Evolutionary conservation across 2,113 vertebrate species (phyloP).

Genomic region (Archocentrus centrarchus): DNA sequence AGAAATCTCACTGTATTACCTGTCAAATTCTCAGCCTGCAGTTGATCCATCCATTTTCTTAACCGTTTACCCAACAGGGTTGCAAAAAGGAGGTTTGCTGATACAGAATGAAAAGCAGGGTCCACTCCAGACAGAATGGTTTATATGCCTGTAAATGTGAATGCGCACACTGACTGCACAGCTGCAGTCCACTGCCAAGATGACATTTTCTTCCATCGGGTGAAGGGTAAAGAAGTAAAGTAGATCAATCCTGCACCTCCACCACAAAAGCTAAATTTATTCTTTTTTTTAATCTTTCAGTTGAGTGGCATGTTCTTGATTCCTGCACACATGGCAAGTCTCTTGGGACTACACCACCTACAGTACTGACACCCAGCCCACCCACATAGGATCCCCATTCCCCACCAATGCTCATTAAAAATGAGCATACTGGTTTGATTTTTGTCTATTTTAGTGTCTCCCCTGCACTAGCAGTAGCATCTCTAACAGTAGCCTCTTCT

Average conservation of each 20-base stretch:
- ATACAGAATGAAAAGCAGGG: too few relatives aligned
- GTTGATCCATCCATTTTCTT: background rate
- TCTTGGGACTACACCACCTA: background rate
- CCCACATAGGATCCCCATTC: background rate
- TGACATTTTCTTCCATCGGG: too few relatives aligned
- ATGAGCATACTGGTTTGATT: background rate
- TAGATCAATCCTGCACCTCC: background rate
- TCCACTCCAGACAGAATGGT: too few relatives aligned
- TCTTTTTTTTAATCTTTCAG: background rate
- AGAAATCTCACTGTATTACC: background rate
- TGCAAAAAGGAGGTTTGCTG: background rate
- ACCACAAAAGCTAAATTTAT: background rate
- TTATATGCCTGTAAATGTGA: background rate
- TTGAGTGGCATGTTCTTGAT: background rate
- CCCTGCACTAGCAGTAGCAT: background rate
- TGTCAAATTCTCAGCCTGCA: background rate
- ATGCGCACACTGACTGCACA: background rate
- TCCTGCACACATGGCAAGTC: background rate
- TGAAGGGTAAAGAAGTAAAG: background rate
- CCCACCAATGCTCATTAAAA: background rate
- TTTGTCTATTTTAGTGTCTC: background rate
- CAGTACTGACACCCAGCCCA: accelerated
- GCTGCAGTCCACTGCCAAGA: background rate
- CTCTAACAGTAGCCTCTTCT: background rate
- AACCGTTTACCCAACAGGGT: background rate